Conservation (phyloP, 35 echinoderm and acorn worm genomes). For the Lytechinus variegatus region DNA sequence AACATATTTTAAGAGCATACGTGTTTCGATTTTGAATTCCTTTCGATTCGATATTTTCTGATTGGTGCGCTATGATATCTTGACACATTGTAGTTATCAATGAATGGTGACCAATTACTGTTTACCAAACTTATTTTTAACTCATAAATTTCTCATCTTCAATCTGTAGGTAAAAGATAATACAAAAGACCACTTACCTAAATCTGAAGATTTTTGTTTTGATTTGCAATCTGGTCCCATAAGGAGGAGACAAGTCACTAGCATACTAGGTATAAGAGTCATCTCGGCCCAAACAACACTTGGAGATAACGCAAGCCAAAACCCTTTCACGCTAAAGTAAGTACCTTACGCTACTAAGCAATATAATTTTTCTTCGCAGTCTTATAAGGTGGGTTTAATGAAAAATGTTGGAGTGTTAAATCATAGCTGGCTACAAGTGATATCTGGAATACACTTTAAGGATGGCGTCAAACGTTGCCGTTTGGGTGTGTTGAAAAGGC, state of each 20-base stretch:
- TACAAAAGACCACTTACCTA: slow-evolving; percentile 6
- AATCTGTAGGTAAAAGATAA: background rate
- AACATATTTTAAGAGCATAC: too few relatives aligned
- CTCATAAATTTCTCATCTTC: too few relatives aligned
- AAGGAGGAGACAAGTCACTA: slow-evolving; percentile 22
- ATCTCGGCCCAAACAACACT: background rate
- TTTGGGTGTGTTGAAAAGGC: background rate
- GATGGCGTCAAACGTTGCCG: background rate
- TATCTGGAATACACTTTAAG: background rate
- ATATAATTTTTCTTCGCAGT: background rate
- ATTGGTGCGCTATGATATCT: too few relatives aligned
- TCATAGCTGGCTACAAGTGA: background rate
- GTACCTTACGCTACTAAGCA: background rate
- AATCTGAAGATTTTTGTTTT: slow-evolving; percentile 22
- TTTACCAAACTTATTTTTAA: too few relatives aligned
- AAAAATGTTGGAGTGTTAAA: background rate
- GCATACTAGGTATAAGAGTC: slow-evolving; percentile 19
- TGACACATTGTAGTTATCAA: too few relatives aligned
- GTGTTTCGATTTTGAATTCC: too few relatives aligned
- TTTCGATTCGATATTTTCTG: too few relatives aligned
- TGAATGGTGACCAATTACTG: too few relatives aligned
- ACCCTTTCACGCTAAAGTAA: background rate
- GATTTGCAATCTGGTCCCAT: slow-evolving; percentile 7
- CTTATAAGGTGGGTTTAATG: background rate
- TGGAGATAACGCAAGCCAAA: background rate